Evolutionary conservation across 2,888 invertebrate genomes (phyloP), one percentile per base, ranked within the genome.

Genomic region (Dolichopus griseipennis): DNA sequence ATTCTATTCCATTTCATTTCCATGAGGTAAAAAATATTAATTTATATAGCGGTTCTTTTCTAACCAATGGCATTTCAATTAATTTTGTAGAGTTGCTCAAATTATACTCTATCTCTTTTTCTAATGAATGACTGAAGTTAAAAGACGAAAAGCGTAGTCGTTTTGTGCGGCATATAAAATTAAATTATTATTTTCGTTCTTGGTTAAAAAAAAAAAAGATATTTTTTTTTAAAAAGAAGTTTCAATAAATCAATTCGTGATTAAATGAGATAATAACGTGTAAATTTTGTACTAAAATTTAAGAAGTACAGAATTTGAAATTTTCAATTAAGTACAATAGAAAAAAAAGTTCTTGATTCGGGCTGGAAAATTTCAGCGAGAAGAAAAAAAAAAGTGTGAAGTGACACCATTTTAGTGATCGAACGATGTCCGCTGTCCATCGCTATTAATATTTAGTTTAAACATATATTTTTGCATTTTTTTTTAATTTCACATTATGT

Each of bases 111-210:
- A 12, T 18, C 52, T 52, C 52, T 52, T 52, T 52, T 52, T 52
- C 52, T 52, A 52, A 52, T 52, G 52, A 52, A 52, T 52, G 52
- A 52, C 18, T 52, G 52, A 52, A 52, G 18, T 52, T 12, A 52
- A 52, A 52, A 52, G 52, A 52, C 52, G 52, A 52, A 52, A 52
- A 52, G 52, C 52, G 52, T 52, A 52, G 52, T 52, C 52, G 52
- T 52, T 52, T 52, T 52, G 52, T 52, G 52, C 52, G 52, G 52
- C 52, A 52, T 52, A 52, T 52, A 52, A 52, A 52, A 52, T 52
- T 52, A 12, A 52, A 52, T 52, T 52, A 52, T 52, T 52, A 52
- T 52, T 52, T 52, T 52, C 52, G 52, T 52, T 52, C n/a, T 52
- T 52, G 15, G 15, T 12, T 52, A 12, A 52, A 52, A 52, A 52